Evolutionary conservation across 2,888 invertebrate species (phyloP), one percentile per base, ranked within the genome.

Genomic region (Euspilapteryx auroguttella): DNA sequence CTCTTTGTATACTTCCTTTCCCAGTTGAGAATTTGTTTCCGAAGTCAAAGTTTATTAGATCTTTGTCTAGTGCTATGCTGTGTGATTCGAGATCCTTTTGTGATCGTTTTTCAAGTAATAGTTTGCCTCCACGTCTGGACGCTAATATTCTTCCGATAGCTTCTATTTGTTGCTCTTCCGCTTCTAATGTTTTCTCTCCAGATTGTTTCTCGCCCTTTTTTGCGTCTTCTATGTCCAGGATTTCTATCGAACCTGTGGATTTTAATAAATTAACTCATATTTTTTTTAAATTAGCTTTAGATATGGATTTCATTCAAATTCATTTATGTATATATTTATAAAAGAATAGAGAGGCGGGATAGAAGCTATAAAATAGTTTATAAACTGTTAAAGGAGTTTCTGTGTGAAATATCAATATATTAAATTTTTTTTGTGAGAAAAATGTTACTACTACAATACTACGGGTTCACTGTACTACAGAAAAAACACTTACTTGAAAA

Each of bases 161-260:
- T 44, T 77, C 77, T 21, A 77, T 77, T 37, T 77, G 77, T 28
- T 52, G 56, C 29, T 76, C 77, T 45, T 77, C 77, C 0, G 76
- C 75, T 41, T 75, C 65, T 25, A 76, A 45, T 24, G 63, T 63
- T 44, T 63, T 77, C 2, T 62, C 38, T 37, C 71, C 55, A 0
- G 64, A 39, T 29, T 47, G 30, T 34, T 64, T 75, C 2, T 69
- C 66, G 0, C 49, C 51, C 37, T 40, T 44, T 30, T 59, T 63
- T 0, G 52, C 48, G 25, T 75, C 75, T 41, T 75, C 71, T 24
- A 77, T 49, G 21, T 75, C 62, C 10, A 69, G 43, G 2, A 77
- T 61, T 57, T 78, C 77, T 2, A 77, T 58, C 0, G 69, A 63
- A 32, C 51, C 52, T 0, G 64, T 49, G 15, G 75, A 17, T 17